These are phyloP conservation scores for Cyprinodon variegatus DNA, from an alignment of 2,113 vertebrate species.

Conservation along the genomic window DNA sequence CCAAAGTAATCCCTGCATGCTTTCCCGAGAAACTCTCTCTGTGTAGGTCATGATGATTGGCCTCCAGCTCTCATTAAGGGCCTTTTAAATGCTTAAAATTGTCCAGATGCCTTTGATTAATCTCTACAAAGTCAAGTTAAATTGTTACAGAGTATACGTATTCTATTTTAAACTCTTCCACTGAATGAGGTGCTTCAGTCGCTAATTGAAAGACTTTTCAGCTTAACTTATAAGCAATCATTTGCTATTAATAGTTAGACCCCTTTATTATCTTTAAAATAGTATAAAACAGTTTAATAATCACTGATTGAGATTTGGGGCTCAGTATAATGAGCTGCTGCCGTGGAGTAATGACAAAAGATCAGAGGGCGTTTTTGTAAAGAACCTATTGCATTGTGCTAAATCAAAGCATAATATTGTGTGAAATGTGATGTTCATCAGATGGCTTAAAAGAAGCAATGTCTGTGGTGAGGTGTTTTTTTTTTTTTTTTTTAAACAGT, in stretches of 20 bases:
- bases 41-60: slow-evolving; percentile 74
- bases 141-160: slow-evolving; percentile 51
- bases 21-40: slow-evolving; percentile 51
- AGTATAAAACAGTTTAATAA: slow-evolving; percentile 24
- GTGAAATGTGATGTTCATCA: slow-evolving; percentile 26
- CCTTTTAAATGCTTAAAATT: slow-evolving; percentile 69
- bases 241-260: slow-evolving; percentile 32
- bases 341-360: slow-evolving; percentile 33
- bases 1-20: slow-evolving; percentile 65
- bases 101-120: slow-evolving; percentile 67
- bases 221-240: slow-evolving; percentile 34
- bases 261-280: slow-evolving; percentile 29
- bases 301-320: slow-evolving; percentile 31
- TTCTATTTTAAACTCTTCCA: slow-evolving; percentile 33
- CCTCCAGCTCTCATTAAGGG: slow-evolving; percentile 60
- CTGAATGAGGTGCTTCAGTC: slow-evolving; percentile 35
- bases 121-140: slow-evolving; percentile 67
- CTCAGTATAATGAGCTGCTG: slow-evolving; percentile 35
- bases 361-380: slow-evolving; percentile 31
- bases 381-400: slow-evolving; percentile 21
- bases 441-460: slow-evolving; percentile 16
- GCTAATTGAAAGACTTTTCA: slow-evolving; percentile 50
- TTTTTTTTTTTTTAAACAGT: slow-evolving; percentile 25
- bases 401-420: slow-evolving; percentile 33
- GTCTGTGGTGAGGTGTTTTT: slow-evolving; percentile 13